phyloP scores from a whole-genome alignment of 2,113 vertebrate species.

The Platichthys stellatus region DNA sequence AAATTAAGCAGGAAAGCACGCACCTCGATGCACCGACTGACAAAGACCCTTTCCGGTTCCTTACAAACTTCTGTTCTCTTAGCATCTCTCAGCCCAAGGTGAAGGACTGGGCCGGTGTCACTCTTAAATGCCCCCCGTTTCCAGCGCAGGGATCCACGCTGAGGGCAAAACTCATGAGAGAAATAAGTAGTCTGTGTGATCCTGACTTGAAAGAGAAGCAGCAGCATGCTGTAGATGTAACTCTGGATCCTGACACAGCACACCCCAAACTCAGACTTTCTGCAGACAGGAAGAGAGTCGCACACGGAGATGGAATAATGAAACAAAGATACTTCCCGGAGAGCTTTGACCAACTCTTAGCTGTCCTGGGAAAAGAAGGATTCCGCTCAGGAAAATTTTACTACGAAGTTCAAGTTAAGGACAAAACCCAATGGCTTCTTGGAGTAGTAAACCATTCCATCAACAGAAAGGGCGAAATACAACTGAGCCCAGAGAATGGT shows the following conservation, averaged over 20 bases:
- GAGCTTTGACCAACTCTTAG: conserved; percentile 50
- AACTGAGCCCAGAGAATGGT: conserved; percentile 53
- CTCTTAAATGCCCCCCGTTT: conserved; percentile 5
- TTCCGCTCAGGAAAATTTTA: conserved; percentile 60
- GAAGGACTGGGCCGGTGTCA: conserved; percentile 46
- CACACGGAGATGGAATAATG: neutral
- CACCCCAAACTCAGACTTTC: conserved; percentile 47
- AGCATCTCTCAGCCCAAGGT: conserved; percentile 4
- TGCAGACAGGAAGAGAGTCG: conserved; percentile 58
- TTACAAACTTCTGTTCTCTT: conserved; percentile 22
- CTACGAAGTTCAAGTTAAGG: conserved; percentile 61
- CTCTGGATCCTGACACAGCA: conserved; percentile 63
- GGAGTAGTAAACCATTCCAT: conserved; percentile 57
- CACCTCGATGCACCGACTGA: conserved; percentile 30
- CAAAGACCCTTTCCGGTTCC: conserved; percentile 31
- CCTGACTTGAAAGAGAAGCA: conserved; percentile 50
- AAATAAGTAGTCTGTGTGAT: conserved; percentile 58
- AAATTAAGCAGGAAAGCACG: conserved; percentile 36
- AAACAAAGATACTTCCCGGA: neutral
- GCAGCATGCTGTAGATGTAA: conserved; percentile 53
- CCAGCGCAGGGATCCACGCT: conserved; percentile 7
- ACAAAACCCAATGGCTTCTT: conserved; percentile 61
- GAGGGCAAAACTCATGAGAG: conserved; percentile 27
- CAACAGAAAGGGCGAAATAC: conserved; percentile 57
- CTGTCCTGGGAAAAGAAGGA: conserved; percentile 55